A percentile compares a stretch with the other conserved stretches of the same genome.
These are phyloP conservation scores for Molanna angustata DNA, from an alignment of 2,888 invertebrate species.

Conservation along the genomic window DNA sequence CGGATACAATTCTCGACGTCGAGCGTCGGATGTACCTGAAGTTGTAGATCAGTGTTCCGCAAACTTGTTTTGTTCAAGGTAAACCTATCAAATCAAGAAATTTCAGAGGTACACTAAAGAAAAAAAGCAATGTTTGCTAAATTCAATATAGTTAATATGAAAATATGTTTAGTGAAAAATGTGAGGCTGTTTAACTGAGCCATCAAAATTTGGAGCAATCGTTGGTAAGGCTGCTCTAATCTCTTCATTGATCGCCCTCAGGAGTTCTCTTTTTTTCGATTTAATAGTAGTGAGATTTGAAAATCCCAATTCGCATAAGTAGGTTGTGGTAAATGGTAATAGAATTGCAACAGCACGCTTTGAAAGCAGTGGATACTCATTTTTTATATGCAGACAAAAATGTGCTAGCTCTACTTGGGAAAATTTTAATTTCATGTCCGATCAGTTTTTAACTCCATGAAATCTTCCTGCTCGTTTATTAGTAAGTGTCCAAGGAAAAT, in stretches of 20 bases:
- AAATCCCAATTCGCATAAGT: conserved; percentile 29
- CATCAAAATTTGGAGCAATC: conserved; percentile 30
- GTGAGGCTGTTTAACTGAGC: conserved; percentile 25
- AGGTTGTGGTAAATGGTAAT: conserved; percentile 34
- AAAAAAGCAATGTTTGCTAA: conserved; percentile 11
- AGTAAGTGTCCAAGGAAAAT: no score
- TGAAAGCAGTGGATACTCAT: conserved; percentile 25
- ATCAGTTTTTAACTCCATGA: no score
- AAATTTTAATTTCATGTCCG: no score
- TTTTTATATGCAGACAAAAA: no score
- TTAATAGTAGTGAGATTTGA: conserved; percentile 27
- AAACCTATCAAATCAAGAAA: conserved; percentile 5
- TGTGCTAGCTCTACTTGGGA: no score
- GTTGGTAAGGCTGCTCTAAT: conserved; percentile 32
- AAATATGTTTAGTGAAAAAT: conserved; percentile 21
- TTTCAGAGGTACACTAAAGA: conserved; percentile 6
- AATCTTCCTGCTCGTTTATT: no score
- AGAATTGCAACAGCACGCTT: conserved; percentile 32
- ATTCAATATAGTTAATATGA: conserved; percentile 22
- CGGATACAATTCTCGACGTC: no score
- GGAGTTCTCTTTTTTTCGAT: conserved; percentile 25
- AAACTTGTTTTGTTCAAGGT: background rate
- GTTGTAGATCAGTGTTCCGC: no score
- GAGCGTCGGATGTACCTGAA: no score
- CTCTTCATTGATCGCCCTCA: conserved; percentile 33